Percentiles rank a stretch among this genome's conserved stretches.
phyloP scores from a whole-genome alignment of 2,888 invertebrate species.

The Nineta flava region DNA sequence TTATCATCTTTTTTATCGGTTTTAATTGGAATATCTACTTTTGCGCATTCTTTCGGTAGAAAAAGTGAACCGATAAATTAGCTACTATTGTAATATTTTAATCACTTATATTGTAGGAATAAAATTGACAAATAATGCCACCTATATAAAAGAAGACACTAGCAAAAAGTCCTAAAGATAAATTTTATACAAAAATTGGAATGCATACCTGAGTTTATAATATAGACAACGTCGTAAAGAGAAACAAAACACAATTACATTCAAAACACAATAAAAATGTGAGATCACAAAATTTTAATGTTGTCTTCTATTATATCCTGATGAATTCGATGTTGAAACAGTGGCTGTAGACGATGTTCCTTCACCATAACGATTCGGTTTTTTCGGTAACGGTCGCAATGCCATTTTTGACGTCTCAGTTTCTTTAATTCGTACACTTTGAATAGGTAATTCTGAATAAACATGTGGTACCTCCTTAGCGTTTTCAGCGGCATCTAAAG shows the following conservation, averaged over 20 bases:
- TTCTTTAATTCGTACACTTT: slow-evolving; percentile 17
- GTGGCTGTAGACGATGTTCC: slow-evolving; percentile 6
- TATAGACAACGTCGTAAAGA: not conserved
- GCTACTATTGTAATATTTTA: no score
- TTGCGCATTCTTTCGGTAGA: no score
- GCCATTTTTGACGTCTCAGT: slow-evolving; percentile 34
- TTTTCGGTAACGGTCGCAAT: slow-evolving; percentile 51
- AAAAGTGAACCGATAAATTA: no score
- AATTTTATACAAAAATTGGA: slow-evolving; percentile 1
- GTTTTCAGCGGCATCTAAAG: slow-evolving; percentile 30
- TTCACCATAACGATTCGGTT: slow-evolving; percentile 28
- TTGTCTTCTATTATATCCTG: not conserved
- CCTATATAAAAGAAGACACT: no score
- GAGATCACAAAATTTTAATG: not conserved
- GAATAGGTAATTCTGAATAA: slow-evolving; percentile 36
- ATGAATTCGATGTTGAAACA: not conserved
- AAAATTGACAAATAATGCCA: no score
- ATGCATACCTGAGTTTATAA: slow-evolving; percentile 5
- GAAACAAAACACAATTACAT: not conserved
- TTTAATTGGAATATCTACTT: no score
- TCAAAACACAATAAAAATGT: not conserved
- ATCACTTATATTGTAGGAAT: no score
- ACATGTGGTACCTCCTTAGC: slow-evolving; percentile 27
- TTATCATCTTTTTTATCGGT: no score
- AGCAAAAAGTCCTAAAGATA: no score